Base-by-base conservation (phyloP, 2,888 invertebrate genomes). In the Aspidiotus rigidus region DNA sequence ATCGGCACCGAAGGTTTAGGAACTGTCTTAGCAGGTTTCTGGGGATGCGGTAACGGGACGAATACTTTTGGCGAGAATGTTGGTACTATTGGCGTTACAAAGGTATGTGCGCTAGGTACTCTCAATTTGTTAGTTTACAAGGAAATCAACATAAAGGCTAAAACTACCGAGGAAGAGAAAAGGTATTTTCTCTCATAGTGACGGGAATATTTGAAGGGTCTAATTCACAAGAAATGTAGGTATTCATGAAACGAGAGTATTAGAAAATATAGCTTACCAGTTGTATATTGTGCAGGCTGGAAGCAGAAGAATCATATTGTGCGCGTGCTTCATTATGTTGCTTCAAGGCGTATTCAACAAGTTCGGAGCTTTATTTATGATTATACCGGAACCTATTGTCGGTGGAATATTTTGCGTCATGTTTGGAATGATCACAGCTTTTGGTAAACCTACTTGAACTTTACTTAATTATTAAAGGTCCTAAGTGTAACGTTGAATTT, bases 61-160 rank as follows among this genome's bases (percentile, higher is more conserved):
- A 93, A 92, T 74, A 92, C 92, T 5, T 93, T 93, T 76, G 90
- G 90, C 64, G 91, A 92, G 77, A 93, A 93, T 77, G 90, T 93
- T 57, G 93, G 92, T 0, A 90, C 91, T 1, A 92, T 93, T 73
- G 91, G 91, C 44, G 88, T 91, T 1, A 91, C 90, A 1, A 88
- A 88, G 81, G 89, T 88, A 28, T 28, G 28, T 28, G 28, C 28
- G 28, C 5, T 28, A n/a, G n/a, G n/a, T n/a, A 28, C 28, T 28
- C 28, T 5, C 28, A 28, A 3, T 28, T 28, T 28, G n/a, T n/a
- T n/a, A n/a, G n/a, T n/a, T n/a, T n/a, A n/a, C n/a, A n/a, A n/a
- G n/a, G n/a, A n/a, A n/a, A 28, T 28, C 28, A 28, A 28, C 5
- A 28, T 28, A 5, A 28, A 28, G 28, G 28, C 28, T 28, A 28